phyloP scores from a whole-genome alignment of 2,113 vertebrate genomes.

The Poecile atricapillus region DNA sequence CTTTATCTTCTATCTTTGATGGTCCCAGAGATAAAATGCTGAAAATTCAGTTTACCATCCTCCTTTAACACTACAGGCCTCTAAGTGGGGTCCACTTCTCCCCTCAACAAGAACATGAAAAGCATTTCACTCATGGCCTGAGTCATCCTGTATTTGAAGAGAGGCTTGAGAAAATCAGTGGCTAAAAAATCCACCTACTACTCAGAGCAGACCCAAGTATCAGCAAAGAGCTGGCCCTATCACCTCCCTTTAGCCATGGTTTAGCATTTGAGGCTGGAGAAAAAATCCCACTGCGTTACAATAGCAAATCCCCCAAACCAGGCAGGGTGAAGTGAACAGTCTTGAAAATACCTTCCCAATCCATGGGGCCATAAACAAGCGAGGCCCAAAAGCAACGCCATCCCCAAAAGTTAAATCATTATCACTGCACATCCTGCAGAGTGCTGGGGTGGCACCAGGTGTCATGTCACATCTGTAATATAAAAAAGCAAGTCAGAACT shows the following conservation, averaged over 20 bases:
- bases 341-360: background rate
- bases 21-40: background rate
- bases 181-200: background rate
- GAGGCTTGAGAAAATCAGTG: background rate
- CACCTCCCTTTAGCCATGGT: background rate
- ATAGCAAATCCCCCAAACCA: background rate
- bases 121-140: background rate
- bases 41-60: background rate
- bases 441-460: background rate
- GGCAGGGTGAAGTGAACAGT: background rate
- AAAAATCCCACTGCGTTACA: background rate
- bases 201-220: background rate
- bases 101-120: background rate
- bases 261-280: background rate
- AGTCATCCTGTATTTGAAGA: background rate
- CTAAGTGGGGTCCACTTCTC: background rate
- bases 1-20: slow-evolving; percentile 2
- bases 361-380: background rate
- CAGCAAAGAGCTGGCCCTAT: background rate
- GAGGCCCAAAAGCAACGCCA: background rate
- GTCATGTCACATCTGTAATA: background rate
- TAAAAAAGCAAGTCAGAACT: background rate
- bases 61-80: background rate
- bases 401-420: background rate
- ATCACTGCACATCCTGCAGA: background rate